Evolutionary conservation across 2,797 vertebrate genomes (phyloP), one percentile per base, ranked within the genome.

Genomic region (Galago senegalensis): DNA sequence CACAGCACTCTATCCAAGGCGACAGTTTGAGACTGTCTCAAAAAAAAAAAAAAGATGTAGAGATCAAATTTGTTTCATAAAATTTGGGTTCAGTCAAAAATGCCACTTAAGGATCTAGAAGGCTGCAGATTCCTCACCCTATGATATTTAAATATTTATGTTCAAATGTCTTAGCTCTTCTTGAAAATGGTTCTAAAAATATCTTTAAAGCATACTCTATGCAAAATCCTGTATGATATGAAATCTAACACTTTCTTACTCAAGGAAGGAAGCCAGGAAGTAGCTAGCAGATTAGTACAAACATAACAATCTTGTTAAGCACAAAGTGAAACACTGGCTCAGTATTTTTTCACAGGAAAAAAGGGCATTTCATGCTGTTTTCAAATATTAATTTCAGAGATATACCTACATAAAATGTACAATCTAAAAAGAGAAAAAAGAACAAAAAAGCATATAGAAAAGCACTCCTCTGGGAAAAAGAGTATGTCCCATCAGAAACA

Each of bases 181-280:
- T 60, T 69, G n/a, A 84, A 95, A 97, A 94, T 69, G 21, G 70
- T 80, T 96, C 76, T 75, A 80, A 87, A 96, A 93, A 43, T 75
- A 93, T 29, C 40, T 11, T 75, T 87, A 77, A 95, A n/a, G 49
- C 23, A 69, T 61, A 73, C 34, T 61, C 79, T 27, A 43, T 37
- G 34, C 43, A 83, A 92, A 91, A 85, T 89, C 69, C 40, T 93
- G 46, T 16, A 5, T 31, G 9, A 34, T 53, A 83, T 7, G 56
- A 92, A 86, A 89, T 73, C 53, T 83, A 92, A 53, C 34, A 73
- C 13, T 53, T 87, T 4, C 43, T 67, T 89, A 92, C 31, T 81
- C 69, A 72, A 18, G 72, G 27, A 77, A 82, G 87, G 34, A 60
- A 96, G 58, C 84, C 77, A 76, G 87, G 31, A 93, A 94, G 76